Evolutionary conservation across 2,113 vertebrate genomes (phyloP).

Genomic region (Isichthys henryi): DNA sequence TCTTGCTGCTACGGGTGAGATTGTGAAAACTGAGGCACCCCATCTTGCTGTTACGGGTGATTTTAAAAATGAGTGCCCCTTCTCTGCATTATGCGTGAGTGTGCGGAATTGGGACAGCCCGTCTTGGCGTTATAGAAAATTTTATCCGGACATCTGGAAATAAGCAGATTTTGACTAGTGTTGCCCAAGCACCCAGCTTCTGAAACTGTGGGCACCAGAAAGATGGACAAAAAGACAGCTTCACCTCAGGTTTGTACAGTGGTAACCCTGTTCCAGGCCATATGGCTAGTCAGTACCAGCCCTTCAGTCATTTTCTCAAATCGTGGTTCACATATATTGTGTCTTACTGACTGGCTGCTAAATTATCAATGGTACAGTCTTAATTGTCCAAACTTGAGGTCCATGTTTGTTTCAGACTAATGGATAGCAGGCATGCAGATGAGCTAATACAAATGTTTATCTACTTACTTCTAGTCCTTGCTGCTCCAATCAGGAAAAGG

Average conservation of each 20-base stretch:
- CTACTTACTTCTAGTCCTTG: constrained; percentile 98
- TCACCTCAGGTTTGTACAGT: constrained; percentile 16
- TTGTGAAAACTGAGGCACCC: neutral
- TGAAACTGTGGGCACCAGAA: neutral
- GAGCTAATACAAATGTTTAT: constrained; percentile 13
- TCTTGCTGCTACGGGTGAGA: neutral
- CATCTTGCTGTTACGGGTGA: neutral
- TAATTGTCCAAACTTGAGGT: constrained; percentile 18
- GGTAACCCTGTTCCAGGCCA: neutral
- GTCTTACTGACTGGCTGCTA: neutral
- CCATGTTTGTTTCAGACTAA: constrained; percentile 35
- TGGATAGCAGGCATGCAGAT: constrained; percentile 46
- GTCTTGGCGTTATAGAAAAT: neutral
- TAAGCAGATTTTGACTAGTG: neutral
- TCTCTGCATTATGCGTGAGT: neutral
- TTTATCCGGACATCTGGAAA: neutral
- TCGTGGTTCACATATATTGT: neutral
- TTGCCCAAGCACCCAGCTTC: neutral
- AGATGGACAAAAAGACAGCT: neutral
- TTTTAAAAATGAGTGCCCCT: neutral
- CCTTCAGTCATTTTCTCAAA: neutral
- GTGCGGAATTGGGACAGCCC: neutral
- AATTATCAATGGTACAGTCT: neutral
- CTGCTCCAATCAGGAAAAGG: constrained; percentile 71
- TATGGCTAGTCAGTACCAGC: neutral